Evolutionary conservation across 2,797 vertebrate genomes (phyloP), one percentile per base, ranked within the genome.

Genomic region (Halcyon badia): DNA sequence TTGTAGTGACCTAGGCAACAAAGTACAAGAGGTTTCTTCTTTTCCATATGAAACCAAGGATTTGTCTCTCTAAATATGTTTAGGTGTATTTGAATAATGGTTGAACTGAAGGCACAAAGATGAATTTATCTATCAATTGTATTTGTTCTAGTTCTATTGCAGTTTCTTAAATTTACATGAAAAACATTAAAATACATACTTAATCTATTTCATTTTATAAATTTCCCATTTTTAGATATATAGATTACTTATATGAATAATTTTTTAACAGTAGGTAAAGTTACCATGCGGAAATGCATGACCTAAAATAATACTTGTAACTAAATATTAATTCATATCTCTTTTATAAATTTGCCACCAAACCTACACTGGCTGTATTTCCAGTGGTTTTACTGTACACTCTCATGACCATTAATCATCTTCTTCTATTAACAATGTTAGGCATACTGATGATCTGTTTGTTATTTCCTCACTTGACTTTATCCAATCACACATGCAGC

Each of bases 381-480:
- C 12, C 46, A 35, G 8, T 61, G 17, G 6, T 56, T 84, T 9
- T 44, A 24, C 5, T 65, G 22, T 56, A 31, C 5, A 3, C 3
- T n/a, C 12, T 48, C 46, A 24, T 48, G 21, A 48, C 46, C 5
- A 22, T 69, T 62, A 69, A 62, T 65, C 14, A n/a, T 28, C 17
- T 16, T 72, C 17, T 77, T 76, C 8, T 28, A 31, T 82, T 48
- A 66, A 57, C 33, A 26, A 51, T 31, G 9, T 46, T 60, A 69
- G 14, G 2, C 6, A 3, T 15, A 44, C 10, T n/a, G 25, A 16
- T 77, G 37, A 57, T 66, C 8, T 20, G 5, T 58, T 64, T 6
- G 1, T 72, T 83, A 21, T 37, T 46, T 5, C 8, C 6, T 16
- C 0, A 1, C 10, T 17, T 49, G 24, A 35, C 12, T 14, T 2